These are phyloP conservation scores for Diachasmimorpha longicaudata DNA, from an alignment of 1,140 invertebrate species.

Conservation along the genomic window DNA sequence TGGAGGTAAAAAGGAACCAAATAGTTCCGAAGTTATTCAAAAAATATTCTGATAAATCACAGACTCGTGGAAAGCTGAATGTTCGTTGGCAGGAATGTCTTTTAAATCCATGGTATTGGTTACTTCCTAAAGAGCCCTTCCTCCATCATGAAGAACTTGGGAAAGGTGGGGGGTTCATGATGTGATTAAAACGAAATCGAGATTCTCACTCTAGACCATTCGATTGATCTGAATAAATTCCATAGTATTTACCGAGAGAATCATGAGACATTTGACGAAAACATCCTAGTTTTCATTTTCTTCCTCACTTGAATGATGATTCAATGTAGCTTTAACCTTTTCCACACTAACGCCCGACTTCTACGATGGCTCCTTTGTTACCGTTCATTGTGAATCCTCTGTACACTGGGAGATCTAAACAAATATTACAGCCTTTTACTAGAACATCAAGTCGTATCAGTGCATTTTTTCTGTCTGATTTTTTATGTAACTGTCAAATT, in stretches of 20 bases:
- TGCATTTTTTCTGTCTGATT: no score
- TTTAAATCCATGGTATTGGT: slow-evolving; percentile 59
- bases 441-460: neutral
- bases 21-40: neutral
- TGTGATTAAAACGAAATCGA: neutral
- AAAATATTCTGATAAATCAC: neutral
- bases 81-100: slow-evolving; percentile 12
- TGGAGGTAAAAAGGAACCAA: neutral
- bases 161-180: slow-evolving; percentile 18
- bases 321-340: neutral
- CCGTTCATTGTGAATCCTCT: neutral
- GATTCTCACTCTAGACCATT: slow-evolving; percentile 6
- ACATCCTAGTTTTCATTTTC: neutral
- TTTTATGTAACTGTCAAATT: no score
- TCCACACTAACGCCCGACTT: neutral
- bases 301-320: neutral
- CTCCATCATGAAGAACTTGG: slow-evolving; percentile 61
- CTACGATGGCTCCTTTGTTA: neutral
- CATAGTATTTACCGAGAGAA: slow-evolving; percentile 44
- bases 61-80: neutral
- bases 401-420: neutral
- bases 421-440: neutral
- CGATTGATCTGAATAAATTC: slow-evolving; percentile 49
- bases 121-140: slow-evolving; percentile 60
- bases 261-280: slow-evolving; percentile 35